Base-by-base conservation (phyloP, 2,113 vertebrate species). In the Plecotus auritus region DNA sequence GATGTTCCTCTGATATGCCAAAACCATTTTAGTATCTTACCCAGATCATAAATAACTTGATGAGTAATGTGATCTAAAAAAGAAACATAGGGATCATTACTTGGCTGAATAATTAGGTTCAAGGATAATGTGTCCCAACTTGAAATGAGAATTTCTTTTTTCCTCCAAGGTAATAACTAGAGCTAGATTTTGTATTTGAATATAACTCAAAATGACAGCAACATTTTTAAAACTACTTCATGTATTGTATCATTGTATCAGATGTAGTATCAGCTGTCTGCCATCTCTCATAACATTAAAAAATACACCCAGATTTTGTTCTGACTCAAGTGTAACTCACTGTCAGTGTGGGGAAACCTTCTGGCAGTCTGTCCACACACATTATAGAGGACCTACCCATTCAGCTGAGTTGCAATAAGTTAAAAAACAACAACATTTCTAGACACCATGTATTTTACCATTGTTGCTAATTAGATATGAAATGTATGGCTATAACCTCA, bases 71-170 rank as follows among this genome's bases (percentile, higher is more conserved):
- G 1, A 93, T 18, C 1, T 92, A 86, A 82, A 96, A 96, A 92
- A 28, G 14, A 97, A 97, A 96, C n/a, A 80, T 32, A 96, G 35
- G 59, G 26, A 69, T 96, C 37, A 86, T 89, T 95, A 83, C 56
- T 91, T 92, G 85, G n/a, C 7, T 95, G 86, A 97, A 97, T 94
- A 96, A 81, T 84, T 78, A 85, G 3, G 16, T 91, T 95, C 94
- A 96, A 96, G 56, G 91, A 84, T 95, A 96, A 84, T 86, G 37
- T 80, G 37, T 76, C 82, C 30, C 80, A 28, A 82, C n/a, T 76
- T 93, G 28, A 95, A 88, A 95, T 73, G 37, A 47, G 67, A 73
- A 13, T 11, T 97, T 83, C 8, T 70, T 95, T 94, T 95, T 85
- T 45, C 13, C 51, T 97, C 49, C 64, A 92, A 88, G 9, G 49